Percentiles rank a stretch among this genome's conserved stretches.
phyloP scores from a whole-genome alignment of 2,113 vertebrate genomes.

The Amphiprion ocellaris region DNA sequence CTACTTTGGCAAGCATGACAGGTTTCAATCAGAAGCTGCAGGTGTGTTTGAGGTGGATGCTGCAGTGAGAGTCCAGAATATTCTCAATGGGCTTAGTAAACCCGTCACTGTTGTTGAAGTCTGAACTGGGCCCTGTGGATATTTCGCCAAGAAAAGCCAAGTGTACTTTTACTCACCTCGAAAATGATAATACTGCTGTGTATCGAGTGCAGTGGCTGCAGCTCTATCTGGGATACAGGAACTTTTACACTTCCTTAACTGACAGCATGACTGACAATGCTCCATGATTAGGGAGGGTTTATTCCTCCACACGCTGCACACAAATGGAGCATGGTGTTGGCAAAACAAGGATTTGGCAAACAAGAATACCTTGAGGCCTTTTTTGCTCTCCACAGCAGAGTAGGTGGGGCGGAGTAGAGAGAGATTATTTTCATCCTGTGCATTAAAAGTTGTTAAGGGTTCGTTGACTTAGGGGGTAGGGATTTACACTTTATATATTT shows the following conservation, averaged over 20 bases:
- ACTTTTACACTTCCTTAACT: conserved; percentile 30
- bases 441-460: conserved; percentile 23
- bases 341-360: conserved; percentile 49
- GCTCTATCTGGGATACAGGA: conserved; percentile 15
- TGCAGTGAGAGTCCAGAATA: conserved; percentile 11
- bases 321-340: conserved; percentile 42
- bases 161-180: conserved; percentile 4
- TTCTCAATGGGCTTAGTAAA: conserved; percentile 40
- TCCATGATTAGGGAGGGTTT: conserved; percentile 40
- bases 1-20: conserved; percentile 37
- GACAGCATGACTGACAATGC: conserved; percentile 40
- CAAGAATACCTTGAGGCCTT: conserved; percentile 40
- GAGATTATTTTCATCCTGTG: conserved; percentile 30
- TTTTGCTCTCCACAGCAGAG: conserved; percentile 1
- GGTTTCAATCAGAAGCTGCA: conserved; percentile 40
- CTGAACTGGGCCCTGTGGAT: background rate
- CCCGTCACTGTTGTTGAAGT: background rate
- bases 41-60: conserved; percentile 39
- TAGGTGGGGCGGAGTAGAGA: background rate
- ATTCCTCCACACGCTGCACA: conserved; percentile 34
- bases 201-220: conserved; percentile 3
- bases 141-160: background rate
- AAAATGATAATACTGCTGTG: conserved; percentile 35
- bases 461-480: conserved; percentile 4
- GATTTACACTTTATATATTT: background rate